Conservation (phyloP, 2,797 vertebrate species). For the Etheostoma nigrum region DNA sequence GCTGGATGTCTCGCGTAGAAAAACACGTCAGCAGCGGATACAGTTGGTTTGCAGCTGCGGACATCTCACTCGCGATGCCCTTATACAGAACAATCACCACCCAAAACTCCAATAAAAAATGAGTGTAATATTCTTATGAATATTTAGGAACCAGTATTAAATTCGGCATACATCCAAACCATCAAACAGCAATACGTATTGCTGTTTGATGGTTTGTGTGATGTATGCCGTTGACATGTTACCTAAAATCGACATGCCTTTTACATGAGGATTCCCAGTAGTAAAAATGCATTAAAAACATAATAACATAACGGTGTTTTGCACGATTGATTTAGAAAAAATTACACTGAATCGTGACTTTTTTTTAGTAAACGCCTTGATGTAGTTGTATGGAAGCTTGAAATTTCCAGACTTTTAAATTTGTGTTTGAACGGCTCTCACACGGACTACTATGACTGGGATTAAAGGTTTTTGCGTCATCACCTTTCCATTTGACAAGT, state of each 20-base stretch:
- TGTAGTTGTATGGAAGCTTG: not conserved
- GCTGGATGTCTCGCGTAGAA: not conserved
- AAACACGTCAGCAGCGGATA: not conserved
- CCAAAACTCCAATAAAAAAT: conserved; percentile 30
- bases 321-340: not conserved
- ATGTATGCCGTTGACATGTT: not conserved
- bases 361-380: not conserved
- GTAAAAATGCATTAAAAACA: not conserved
- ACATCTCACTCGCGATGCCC: not conserved
- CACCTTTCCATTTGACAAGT: conserved; percentile 17
- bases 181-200: not conserved
- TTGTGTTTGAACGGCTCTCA: conserved; percentile 42
- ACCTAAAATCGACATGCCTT: not conserved
- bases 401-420: conserved; percentile 36
- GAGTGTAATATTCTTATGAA: not conserved
- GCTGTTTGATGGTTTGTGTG: too few species aligned
- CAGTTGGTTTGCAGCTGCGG: conserved; percentile 1
- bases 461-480: conserved; percentile 55
- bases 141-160: not conserved
- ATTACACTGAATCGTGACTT: fast-evolving
- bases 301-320: not conserved
- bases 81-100: not conserved
- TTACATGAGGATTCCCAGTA: not conserved
- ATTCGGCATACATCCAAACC: not conserved
- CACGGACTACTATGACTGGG: conserved; percentile 38